Evolutionary conservation across 2,888 invertebrate species (phyloP).

Genomic region (Bruchidius siliquastri): DNA sequence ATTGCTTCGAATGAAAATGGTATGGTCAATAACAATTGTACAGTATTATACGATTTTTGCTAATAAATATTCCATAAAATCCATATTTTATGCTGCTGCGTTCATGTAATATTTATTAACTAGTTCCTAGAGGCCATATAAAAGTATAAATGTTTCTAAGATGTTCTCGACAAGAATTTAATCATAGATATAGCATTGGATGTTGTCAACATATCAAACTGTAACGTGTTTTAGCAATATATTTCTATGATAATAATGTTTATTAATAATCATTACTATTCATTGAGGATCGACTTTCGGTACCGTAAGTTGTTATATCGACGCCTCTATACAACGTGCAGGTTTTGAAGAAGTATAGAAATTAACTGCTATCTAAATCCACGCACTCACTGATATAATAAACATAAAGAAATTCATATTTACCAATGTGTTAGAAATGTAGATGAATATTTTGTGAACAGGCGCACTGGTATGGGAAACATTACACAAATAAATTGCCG

Average conservation of each 20-base stretch:
- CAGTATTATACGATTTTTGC: slow-evolving; percentile 41
- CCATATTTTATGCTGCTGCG: slow-evolving; percentile 18
- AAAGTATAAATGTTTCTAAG: slow-evolving; percentile 35
- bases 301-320: background rate
- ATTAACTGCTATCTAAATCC: background rate
- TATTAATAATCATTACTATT: background rate
- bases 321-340: background rate
- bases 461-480: no score
- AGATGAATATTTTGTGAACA: no score
- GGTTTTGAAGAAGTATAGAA: background rate
- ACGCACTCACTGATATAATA: background rate
- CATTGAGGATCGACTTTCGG: background rate
- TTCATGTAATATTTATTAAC: slow-evolving; percentile 30
- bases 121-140: slow-evolving; percentile 43
- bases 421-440: no score
- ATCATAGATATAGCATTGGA: slow-evolving; percentile 36
- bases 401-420: no score
- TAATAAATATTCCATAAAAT: slow-evolving; percentile 33
- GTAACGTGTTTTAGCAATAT: slow-evolving; percentile 30
- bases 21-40: slow-evolving; percentile 33
- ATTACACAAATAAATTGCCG: no score
- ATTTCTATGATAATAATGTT: background rate
- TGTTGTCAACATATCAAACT: slow-evolving; percentile 46
- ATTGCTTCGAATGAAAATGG: background rate
- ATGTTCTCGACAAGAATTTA: slow-evolving; percentile 23